Evolutionary conservation across 2,797 vertebrate genomes (phyloP), one percentile per base, ranked within the genome.

Genomic region (Enteromius thamalakanensis): DNA sequence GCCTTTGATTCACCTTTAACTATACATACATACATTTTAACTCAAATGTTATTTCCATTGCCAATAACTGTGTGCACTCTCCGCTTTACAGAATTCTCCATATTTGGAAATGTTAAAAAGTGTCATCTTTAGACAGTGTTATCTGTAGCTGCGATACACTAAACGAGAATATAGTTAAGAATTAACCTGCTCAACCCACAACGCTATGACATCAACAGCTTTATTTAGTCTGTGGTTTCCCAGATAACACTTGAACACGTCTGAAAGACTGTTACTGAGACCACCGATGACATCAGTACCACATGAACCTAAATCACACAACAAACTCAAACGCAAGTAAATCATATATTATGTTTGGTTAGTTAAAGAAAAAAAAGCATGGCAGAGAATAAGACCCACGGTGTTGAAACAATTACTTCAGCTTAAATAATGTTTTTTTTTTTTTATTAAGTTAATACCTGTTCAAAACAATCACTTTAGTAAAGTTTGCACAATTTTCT

Each of bases 141-240:
- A 51, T 51, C 49, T 51, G 49, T 34, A 34, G 34, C 34, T 4
- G 34, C 5, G 34, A 34, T 6, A 34, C 34, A 34, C 32, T 4
- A 34, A 34, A 34, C 32, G 32, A 75, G 85, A 69, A 86, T 70
- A 72, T 45, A 64, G 77, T 78, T 51, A 26, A 76, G 49, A 55
- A 67, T 68, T n/a, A 55, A 76, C n/a, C 32, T 17, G 71, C 3
- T 76, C 32, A 68, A 67, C 19, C 74, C 23, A 84, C 32, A 14
- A 40, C 29, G 55, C 82, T 62, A 6, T 84, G 65, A 62, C 62
- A 83, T 3, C 7, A 29, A 9, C 64, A 29, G 45, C 70, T 86
- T 70, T 82, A 67, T 86, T 65, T 82, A 86, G 76, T 53, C 8
- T 80, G 75, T 21, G 49, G 70, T 72, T 85, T 67, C 26, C 42